Conservation (phyloP, 2,113 vertebrate species). For the Ancistrus triradiatus region DNA sequence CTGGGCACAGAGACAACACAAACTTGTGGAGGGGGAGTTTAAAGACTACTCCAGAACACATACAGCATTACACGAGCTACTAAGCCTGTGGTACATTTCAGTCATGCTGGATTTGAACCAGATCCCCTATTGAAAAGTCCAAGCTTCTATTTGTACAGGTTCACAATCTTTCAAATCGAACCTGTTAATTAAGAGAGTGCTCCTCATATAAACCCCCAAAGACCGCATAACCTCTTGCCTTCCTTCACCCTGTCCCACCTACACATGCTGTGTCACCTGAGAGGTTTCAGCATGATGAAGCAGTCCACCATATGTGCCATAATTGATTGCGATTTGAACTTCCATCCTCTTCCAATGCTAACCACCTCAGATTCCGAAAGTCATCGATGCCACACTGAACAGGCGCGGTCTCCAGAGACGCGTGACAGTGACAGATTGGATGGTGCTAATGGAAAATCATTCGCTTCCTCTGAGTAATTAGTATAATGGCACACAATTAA, state of each 20-base stretch:
- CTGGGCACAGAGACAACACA: too few relatives aligned
- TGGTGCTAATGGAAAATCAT: conserved; percentile 22
- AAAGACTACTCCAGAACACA: too few relatives aligned
- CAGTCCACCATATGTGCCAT: conserved; percentile 4
- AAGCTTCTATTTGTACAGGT: too few relatives aligned
- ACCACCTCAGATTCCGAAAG: conserved; percentile 13
- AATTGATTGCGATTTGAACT: conserved; percentile 22
- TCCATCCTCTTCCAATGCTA: background rate
- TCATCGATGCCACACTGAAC: too few relatives aligned
- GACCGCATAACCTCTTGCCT: conserved; percentile 10
- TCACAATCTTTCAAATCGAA: background rate
- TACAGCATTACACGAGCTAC: too few relatives aligned
- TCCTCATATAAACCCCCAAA: background rate
- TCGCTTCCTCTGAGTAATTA: conserved; percentile 14
- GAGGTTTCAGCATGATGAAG: conserved; percentile 7
- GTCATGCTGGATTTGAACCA: too few relatives aligned
- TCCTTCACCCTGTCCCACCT: conserved; percentile 2
- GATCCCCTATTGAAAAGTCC: too few relatives aligned
- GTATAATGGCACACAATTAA: background rate
- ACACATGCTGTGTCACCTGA: background rate
- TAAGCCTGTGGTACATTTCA: too few relatives aligned
- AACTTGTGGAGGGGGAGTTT: too few relatives aligned
- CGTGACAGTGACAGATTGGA: conserved; percentile 21
- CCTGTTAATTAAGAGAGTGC: conserved; percentile 29
- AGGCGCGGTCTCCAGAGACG: conserved; percentile 15